These are phyloP conservation scores for Euphydryas editha DNA, from an alignment of 2,888 invertebrate genomes.

Conservation along the genomic window DNA sequence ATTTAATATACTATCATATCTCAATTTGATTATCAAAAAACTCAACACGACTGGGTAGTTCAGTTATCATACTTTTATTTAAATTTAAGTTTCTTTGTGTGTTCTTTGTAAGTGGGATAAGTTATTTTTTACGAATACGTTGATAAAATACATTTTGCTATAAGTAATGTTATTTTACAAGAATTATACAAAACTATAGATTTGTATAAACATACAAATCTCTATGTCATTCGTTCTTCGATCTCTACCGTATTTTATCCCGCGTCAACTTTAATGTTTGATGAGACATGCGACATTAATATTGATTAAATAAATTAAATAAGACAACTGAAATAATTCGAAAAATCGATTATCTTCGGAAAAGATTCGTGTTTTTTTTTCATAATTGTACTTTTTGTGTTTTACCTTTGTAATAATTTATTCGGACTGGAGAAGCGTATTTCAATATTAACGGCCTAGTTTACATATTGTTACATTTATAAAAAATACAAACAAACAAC, in stretches of 20 bases:
- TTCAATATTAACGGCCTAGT: too few species aligned
- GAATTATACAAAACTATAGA: not conserved
- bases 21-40: too few species aligned
- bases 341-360: not conserved
- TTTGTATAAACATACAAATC: not conserved
- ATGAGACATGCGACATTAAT: slow-evolving; percentile 20
- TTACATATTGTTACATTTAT: too few species aligned
- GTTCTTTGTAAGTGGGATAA: not conserved
- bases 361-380: not conserved
- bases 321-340: not conserved
- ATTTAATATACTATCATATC: not conserved
- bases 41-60: not conserved
- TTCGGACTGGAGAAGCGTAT: too few species aligned
- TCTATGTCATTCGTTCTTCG: not conserved
- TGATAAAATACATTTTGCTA: not conserved
- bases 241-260: slow-evolving; percentile 14
- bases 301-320: slow-evolving; percentile 2
- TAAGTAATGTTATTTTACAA: not conserved
- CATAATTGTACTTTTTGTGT: not conserved
- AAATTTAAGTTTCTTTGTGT: slow-evolving; percentile 4
- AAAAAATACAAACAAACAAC: too few species aligned
- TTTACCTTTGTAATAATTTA: not conserved
- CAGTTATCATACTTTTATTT: not conserved
- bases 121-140: not conserved
- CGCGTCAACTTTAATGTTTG: slow-evolving; percentile 25